These are phyloP conservation scores for Oryzias celebensis DNA, from an alignment of 2,113 vertebrate genomes.

Conservation along the genomic window DNA sequence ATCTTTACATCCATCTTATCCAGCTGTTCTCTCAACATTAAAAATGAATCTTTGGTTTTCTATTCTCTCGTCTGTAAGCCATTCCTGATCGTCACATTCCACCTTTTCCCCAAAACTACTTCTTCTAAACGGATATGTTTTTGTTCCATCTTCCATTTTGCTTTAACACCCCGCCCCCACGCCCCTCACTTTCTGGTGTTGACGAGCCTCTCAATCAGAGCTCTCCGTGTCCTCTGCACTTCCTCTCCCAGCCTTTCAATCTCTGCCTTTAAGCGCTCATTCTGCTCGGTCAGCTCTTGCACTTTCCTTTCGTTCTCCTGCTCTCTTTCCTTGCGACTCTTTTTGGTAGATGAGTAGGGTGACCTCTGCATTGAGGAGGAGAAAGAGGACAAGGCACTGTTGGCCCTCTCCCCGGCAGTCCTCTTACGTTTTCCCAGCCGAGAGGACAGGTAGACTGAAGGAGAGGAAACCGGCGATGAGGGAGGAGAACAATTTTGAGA, in stretches of 20 bases:
- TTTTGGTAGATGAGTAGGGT: conserved; percentile 76
- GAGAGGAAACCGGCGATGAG: conserved; percentile 72
- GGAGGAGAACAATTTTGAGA: conserved; percentile 77
- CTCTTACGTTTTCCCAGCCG: conserved; percentile 75
- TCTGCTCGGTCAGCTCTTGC: conserved; percentile 85
- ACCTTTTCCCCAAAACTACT: conserved; percentile 45
- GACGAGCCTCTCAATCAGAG: conserved; percentile 89
- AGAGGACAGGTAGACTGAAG: conserved; percentile 59
- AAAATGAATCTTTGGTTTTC: conserved; percentile 64
- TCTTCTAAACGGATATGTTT: conserved; percentile 35
- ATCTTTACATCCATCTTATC: conserved; percentile 29
- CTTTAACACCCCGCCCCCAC: conserved; percentile 18
- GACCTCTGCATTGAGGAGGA: conserved; percentile 54
- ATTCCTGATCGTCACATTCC: conserved; percentile 50
- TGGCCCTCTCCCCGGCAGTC: conserved; percentile 57
- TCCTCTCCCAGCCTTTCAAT: conserved; percentile 85
- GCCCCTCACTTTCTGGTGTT: conserved; percentile 77
- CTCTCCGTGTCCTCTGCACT: conserved; percentile 84
- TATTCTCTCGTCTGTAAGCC: conserved; percentile 42
- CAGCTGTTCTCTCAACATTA: conserved; percentile 29
- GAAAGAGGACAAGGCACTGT: conserved; percentile 60
- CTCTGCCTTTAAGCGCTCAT: conserved; percentile 84
- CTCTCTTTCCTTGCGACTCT: conserved; percentile 84
- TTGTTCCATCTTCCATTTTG: conserved; percentile 40
- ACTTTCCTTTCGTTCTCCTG: conserved; percentile 86